Conservation (phyloP, 2,888 invertebrate species). For the Coecobrya sp. region DNA sequence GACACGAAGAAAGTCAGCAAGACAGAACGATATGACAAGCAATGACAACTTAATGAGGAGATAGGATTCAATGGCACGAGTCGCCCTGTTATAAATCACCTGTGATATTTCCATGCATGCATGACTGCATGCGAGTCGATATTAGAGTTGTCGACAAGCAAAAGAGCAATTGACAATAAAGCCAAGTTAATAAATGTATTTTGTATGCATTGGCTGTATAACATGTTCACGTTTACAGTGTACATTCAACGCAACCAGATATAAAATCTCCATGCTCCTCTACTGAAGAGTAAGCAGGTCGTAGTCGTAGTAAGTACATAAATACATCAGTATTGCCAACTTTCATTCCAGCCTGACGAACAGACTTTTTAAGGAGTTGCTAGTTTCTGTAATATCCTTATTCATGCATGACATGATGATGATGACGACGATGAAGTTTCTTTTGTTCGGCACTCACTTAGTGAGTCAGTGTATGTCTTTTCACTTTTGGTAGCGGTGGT, state of each 20-base stretch:
- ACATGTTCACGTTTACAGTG: neutral
- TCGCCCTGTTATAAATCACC: constrained; percentile 53
- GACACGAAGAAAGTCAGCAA: neutral
- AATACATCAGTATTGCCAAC: constrained; percentile 15
- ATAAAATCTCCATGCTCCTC: neutral
- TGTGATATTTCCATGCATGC: constrained; percentile 57
- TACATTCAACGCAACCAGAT: neutral
- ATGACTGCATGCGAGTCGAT: constrained; percentile 32
- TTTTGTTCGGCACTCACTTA: constrained; percentile 56
- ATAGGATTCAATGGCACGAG: constrained; percentile 75
- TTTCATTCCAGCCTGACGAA: constrained; percentile 11
- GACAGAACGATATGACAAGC: constrained; percentile 69
- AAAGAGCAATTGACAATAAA: neutral
- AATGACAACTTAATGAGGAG: constrained; percentile 78
- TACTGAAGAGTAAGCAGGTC: neutral
- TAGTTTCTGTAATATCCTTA: constrained; percentile 26
- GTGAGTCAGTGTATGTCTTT: constrained; percentile 40
- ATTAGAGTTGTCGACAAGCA: neutral
- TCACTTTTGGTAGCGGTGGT: neutral
- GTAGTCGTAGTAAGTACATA: neutral
- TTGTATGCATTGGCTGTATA: neutral
- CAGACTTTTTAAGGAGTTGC: constrained; percentile 40
- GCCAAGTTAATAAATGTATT: neutral
- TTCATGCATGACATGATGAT: constrained; percentile 54
- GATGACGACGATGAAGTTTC: constrained; percentile 65